These are phyloP conservation scores for Pogona vitticeps DNA, from an alignment of 2,113 vertebrate genomes.

Conservation along the genomic window DNA sequence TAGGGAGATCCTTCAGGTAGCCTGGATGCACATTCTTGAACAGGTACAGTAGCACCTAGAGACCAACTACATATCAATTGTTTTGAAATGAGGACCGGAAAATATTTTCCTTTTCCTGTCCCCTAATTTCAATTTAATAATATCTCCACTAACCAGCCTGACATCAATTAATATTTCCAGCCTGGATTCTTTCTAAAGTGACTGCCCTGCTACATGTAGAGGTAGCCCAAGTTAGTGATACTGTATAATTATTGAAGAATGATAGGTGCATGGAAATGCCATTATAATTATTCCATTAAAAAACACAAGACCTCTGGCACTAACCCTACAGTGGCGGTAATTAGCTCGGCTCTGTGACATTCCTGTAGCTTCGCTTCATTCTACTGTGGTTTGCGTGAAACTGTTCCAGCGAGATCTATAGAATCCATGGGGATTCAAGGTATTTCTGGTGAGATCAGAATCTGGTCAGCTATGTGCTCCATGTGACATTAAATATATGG, in stretches of 20 bases:
- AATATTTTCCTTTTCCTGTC: not conserved
- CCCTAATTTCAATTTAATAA: not conserved
- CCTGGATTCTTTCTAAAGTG: constrained; percentile 3
- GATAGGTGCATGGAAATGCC: constrained; percentile 8
- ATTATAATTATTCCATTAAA: constrained; percentile 29
- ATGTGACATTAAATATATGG: too few relatives aligned
- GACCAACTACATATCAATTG: not conserved
- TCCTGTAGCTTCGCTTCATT: not conserved
- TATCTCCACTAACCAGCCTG: not conserved
- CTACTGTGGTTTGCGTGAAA: not conserved
- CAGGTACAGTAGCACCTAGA: not conserved
- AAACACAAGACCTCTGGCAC: constrained; percentile 1
- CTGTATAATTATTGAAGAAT: constrained; percentile 28
- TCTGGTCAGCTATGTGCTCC: too few relatives aligned
- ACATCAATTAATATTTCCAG: constrained; percentile 36
- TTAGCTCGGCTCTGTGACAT: not conserved
- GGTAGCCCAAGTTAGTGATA: not conserved
- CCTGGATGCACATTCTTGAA: not conserved
- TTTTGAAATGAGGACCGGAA: not conserved
- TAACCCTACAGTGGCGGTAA: not conserved
- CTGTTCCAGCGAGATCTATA: not conserved
- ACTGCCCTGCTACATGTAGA: not conserved
- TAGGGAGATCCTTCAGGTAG: not conserved
- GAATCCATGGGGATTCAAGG: not conserved
- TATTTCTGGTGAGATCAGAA: not conserved